Evolutionary conservation across 1,140 invertebrate species (phyloP), one percentile per base, ranked within the genome.

Genomic region (Drosophila tristis): DNA sequence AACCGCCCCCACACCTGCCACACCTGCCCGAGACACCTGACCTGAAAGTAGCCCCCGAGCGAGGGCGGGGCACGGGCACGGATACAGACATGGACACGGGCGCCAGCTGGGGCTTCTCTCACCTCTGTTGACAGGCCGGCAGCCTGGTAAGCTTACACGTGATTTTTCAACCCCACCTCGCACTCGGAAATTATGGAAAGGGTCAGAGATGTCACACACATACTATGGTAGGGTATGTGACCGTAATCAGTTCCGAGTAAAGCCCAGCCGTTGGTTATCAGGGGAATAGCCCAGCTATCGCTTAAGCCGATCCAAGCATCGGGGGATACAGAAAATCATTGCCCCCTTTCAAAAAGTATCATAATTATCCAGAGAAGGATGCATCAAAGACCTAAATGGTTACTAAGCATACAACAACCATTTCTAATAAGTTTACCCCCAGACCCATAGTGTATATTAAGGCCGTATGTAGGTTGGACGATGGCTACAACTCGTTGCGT

Each of bases 1-100:
- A 42, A 5, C 7, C 43, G 45, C 44, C 55, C 57, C 43, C 61
- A 9, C 29, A 15, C 26, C n/a, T n/a, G 3, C 23, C 55, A 42
- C 31, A 29, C 44, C 20, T 20, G 54, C 31, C 31, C 29, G 25
- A 39, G 57, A 31, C 68, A 39, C 39, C 70, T 47, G 43, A 53
- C 61, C 57, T 53, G 60, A 76, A 85, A 86, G 65, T 80, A 74
- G 82, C 82, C 81, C 73, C 65, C 66, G 70, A 86, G 81, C 72
- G 35, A 42, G 45, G n/a, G 57, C 16, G 26, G 50, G 26, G 29
- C 47, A 67, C 57, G n/a, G 7, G 8, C 31, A 48, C 45, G 61
- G 56, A 16, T 1, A 16, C 16, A 1, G 16, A 16, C 16, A 16
- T 7, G 31, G 7, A 35, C 31, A 48, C 45, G 61, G 56, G 59